Conservation (phyloP, 2,888 invertebrate species). For the Gymnoscelis rufifasciata region DNA sequence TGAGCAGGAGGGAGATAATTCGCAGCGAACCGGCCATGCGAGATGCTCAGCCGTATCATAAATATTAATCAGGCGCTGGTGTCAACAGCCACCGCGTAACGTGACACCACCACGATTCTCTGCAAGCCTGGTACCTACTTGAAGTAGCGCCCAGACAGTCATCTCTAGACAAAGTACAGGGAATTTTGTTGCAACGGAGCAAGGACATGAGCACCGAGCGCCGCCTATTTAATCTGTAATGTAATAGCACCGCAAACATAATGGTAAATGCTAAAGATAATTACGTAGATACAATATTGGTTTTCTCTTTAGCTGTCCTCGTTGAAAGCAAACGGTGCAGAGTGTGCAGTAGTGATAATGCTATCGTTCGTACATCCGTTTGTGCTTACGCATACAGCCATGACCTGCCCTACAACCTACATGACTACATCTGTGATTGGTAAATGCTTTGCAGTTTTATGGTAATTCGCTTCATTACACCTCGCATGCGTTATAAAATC, state of each 20-base stretch:
- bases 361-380: slow-evolving; percentile 71
- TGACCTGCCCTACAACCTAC: slow-evolving; percentile 76
- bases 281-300: slow-evolving; percentile 34
- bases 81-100: slow-evolving; percentile 80
- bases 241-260: slow-evolving; percentile 15
- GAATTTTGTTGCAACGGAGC: slow-evolving; percentile 5
- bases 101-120: slow-evolving; percentile 73
- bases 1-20: slow-evolving; percentile 64
- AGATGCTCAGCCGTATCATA: slow-evolving; percentile 79
- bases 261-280: slow-evolving; percentile 25
- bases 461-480: slow-evolving; percentile 37
- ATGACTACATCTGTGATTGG: slow-evolving; percentile 55
- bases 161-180: slow-evolving; percentile 41
- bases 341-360: slow-evolving; percentile 55
- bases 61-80: slow-evolving; percentile 80
- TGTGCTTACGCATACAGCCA: slow-evolving; percentile 68
- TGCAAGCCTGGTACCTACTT: slow-evolving; percentile 72
- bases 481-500: slow-evolving; percentile 20
- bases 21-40: slow-evolving; percentile 77
- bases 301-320: slow-evolving; percentile 33
- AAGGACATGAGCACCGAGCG: slow-evolving; percentile 1
- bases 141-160: slow-evolving; percentile 51
- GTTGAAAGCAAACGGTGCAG: slow-evolving; percentile 41
- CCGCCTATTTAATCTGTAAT: background rate
- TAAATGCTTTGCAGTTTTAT: slow-evolving; percentile 52